phyloP scores from a whole-genome alignment of 2,113 vertebrate genomes.

The Lepisosteus oculatus region DNA sequence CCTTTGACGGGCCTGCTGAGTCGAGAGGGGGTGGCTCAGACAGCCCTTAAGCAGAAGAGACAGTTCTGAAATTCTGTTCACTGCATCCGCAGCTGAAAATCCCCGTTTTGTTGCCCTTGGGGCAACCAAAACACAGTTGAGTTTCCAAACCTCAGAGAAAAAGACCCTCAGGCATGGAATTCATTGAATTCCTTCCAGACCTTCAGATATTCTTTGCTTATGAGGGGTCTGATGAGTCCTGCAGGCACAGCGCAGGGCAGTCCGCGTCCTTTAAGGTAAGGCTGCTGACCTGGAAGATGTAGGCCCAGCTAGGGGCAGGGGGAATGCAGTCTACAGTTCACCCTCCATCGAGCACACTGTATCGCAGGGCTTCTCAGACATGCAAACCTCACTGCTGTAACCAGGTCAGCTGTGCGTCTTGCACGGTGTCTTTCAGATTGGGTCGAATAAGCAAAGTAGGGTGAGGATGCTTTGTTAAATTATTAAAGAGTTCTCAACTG shows the following conservation, averaged over 20 bases:
- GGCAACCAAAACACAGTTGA: too few relatives aligned
- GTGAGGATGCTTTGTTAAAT: too few relatives aligned
- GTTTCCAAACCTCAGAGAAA: too few relatives aligned
- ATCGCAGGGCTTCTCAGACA: not conserved
- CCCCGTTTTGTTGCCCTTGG: too few relatives aligned
- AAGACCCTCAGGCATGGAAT: not conserved
- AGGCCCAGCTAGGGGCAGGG: not conserved
- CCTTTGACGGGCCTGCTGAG: constrained; percentile 36
- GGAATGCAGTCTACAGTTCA: not conserved
- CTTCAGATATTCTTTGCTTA: not conserved
- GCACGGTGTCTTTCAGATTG: too few relatives aligned
- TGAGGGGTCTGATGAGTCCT: not conserved
- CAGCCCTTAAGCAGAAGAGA: too few relatives aligned
- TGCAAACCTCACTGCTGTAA: not conserved
- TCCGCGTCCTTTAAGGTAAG: not conserved
- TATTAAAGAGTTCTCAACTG: too few relatives aligned
- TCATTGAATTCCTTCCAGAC: not conserved
- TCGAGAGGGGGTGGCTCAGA: too few relatives aligned
- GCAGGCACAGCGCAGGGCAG: not conserved
- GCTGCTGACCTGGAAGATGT: not conserved
- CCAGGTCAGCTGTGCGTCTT: not conserved
- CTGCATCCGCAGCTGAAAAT: too few relatives aligned
- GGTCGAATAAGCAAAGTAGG: too few relatives aligned
- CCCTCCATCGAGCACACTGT: not conserved
- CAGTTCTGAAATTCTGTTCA: too few relatives aligned